A percentile compares a stretch with the other conserved stretches of the same genome.
phyloP scores from a whole-genome alignment of 2,113 vertebrate species.

The Thunnus thynnus region DNA sequence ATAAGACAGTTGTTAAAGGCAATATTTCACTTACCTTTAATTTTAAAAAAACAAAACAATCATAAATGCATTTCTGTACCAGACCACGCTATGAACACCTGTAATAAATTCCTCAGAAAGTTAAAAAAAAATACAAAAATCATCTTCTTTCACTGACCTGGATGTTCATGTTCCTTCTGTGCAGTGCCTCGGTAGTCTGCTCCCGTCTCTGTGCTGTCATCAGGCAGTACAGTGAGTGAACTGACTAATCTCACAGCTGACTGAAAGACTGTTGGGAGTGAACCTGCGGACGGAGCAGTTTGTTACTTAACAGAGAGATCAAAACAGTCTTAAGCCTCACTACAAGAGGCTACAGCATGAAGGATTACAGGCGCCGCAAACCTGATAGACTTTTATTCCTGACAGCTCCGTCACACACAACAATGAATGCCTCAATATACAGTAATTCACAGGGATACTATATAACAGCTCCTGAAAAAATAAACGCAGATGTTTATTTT shows the following conservation, averaged over 20 bases:
- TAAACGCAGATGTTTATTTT: too few relatives aligned
- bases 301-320: conserved; percentile 68
- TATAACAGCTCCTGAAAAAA: not conserved
- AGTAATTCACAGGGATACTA: not conserved
- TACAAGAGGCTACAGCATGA: conserved; percentile 31
- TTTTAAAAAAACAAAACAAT: not conserved
- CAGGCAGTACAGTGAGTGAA: conserved; percentile 21
- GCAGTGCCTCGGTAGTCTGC: conserved; percentile 2
- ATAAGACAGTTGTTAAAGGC: not conserved
- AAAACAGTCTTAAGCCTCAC: conserved; percentile 60
- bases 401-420: conserved; percentile 1
- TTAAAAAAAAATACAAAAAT: not conserved
- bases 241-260: conserved; percentile 56
- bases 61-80: not conserved
- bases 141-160: conserved; percentile 50
- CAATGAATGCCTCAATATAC: not conserved
- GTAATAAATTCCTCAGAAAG: not conserved
- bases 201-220: conserved; percentile 20
- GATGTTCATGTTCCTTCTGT: conserved; percentile 47
- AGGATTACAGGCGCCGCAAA: conserved; percentile 56
- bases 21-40: not conserved
- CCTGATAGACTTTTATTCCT: not conserved
- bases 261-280: conserved; percentile 5
- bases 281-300: conserved; percentile 53
- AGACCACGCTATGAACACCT: not conserved